Evolutionary conservation across 2,888 invertebrate species (phyloP), one percentile per base, ranked within the genome.

Genomic region (Epinotia brunnichana): DNA sequence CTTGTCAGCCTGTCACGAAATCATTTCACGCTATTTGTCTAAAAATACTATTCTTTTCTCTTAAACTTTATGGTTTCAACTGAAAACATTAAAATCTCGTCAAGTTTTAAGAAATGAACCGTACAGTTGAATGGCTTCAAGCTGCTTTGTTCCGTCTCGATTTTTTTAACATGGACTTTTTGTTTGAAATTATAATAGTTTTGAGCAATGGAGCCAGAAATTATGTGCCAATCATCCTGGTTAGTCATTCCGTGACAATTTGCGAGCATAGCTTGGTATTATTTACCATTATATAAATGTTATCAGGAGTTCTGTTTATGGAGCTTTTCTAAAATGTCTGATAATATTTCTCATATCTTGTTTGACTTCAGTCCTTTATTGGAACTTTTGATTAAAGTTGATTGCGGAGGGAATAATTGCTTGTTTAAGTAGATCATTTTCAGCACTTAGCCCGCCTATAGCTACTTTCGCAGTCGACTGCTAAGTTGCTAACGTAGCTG

Each of bases 81-180:
- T 56, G 54, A 66, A 64, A 51, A 64, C 54, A 53, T 35, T 54
- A 67, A 29, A 57, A 59, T 19, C 48, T 67, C 67, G 29, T 67
- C 48, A 57, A 59, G 48, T 48, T 57, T 48, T 67, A 57, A 48
- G 57, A 67, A 67, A 67, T 29, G 29, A 67, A 59, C 67, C 11
- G 67, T 57, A 15, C n/a, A 57, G n/a, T 48, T 44, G 44, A 67
- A 67, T 67, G 17, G 29, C 67, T 59, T 29, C 56, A 67, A 17
- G 41, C 29, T 48, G 17, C 54, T 57, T n/a, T n/a, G n/a, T n/a
- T n/a, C n/a, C n/a, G 44, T 44, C 29, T 67, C 41, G 44, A 35
- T 39, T 41, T 15, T 64, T 53, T 21, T 39, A 41, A 39, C 54
- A 41, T n/a, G 19, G 15, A n/a, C 41, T 66, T 54, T 66, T n/a